phyloP scores from a whole-genome alignment of 2,797 vertebrate species.

The Catostomus latipinnis region DNA sequence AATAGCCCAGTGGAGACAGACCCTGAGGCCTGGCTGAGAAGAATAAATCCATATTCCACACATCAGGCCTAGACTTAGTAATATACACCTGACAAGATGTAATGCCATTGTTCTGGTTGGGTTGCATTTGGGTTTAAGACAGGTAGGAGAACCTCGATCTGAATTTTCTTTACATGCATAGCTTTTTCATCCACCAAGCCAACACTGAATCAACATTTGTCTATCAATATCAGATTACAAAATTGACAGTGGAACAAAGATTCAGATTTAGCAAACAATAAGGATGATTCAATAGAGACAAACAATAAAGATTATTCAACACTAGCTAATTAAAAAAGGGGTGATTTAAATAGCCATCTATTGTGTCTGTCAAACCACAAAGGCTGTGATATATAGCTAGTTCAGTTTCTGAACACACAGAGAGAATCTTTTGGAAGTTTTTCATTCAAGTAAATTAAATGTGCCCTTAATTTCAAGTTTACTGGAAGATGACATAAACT shows the following conservation, averaged over 20 bases:
- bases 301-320: slow-evolving; percentile 4
- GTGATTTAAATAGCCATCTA: background rate
- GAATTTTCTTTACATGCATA: background rate
- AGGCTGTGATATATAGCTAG: background rate
- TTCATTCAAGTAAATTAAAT: background rate
- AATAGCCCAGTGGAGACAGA: slow-evolving; percentile 17
- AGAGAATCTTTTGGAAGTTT: background rate
- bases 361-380: background rate
- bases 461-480: background rate
- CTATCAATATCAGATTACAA: slow-evolving; percentile 27
- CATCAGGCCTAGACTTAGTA: slow-evolving; percentile 10
- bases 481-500: background rate
- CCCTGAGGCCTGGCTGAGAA: slow-evolving; percentile 6
- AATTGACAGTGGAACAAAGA: slow-evolving; percentile 2
- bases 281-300: background rate
- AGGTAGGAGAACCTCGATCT: background rate
- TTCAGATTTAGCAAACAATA: background rate
- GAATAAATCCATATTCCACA: slow-evolving; percentile 38
- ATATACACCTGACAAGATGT: slow-evolving; percentile 5
- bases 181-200: background rate
- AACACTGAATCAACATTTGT: slow-evolving; percentile 8
- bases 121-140: background rate
- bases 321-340: background rate
- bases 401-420: background rate
- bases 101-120: background rate